phyloP scores from a whole-genome alignment of 2,113 vertebrate genomes.

The Thalassoma bifasciatum region DNA sequence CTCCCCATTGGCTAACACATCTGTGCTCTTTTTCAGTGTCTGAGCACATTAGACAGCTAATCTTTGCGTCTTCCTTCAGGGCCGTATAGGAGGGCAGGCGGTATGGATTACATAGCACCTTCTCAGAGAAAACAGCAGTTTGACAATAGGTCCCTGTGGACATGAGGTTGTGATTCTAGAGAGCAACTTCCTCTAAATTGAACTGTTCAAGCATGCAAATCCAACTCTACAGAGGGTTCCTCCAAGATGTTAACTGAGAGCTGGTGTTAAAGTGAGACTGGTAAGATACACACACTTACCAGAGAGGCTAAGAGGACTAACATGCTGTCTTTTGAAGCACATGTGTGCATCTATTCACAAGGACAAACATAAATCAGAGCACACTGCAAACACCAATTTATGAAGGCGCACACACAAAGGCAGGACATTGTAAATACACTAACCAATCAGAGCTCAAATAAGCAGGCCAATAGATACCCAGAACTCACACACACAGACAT shows the following conservation, averaged over 20 bases:
- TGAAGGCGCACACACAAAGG: constrained; percentile 21
- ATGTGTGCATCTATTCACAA: constrained; percentile 1
- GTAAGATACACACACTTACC: background rate
- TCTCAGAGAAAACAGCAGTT: constrained; percentile 50
- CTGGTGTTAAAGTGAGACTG: constrained; percentile 26
- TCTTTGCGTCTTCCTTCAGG: constrained; percentile 57
- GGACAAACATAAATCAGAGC: constrained; percentile 11
- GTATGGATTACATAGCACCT: constrained; percentile 61
- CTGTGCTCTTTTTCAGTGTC: constrained; percentile 59
- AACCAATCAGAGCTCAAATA: constrained; percentile 26
- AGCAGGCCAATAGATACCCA: constrained; percentile 32
- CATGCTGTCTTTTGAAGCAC: background rate
- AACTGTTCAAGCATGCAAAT: constrained; percentile 52
- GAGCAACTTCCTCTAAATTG: constrained; percentile 34
- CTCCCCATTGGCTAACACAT: constrained; percentile 48
- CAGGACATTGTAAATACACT: constrained; percentile 20
- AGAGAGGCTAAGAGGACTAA: constrained; percentile 4
- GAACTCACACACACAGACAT: constrained; percentile 56
- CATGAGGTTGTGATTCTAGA: constrained; percentile 52
- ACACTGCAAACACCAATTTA: constrained; percentile 36
- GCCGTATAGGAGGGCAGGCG: constrained; percentile 21
- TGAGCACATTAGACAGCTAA: constrained; percentile 70
- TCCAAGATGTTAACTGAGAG: constrained; percentile 20
- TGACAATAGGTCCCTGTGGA: constrained; percentile 43
- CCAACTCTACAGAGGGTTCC: constrained; percentile 28